phyloP scores from a whole-genome alignment of 2,113 vertebrate species.

The Vanacampus margaritifer region DNA sequence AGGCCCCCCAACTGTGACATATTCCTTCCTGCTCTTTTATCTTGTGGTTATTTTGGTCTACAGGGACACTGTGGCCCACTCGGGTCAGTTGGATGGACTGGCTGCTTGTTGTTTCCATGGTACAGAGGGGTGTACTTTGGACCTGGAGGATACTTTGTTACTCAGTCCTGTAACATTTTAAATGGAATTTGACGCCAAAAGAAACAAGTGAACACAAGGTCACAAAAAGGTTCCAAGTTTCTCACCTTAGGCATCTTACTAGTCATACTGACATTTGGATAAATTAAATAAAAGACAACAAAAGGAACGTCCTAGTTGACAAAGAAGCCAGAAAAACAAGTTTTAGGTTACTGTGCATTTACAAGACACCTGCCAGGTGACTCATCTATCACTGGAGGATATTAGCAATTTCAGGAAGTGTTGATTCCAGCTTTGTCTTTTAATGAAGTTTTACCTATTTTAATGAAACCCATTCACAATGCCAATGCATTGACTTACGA shows the following conservation, averaged over 20 bases:
- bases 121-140: neutral
- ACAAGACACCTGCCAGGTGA: conserved; percentile 4
- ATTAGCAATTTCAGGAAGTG: neutral
- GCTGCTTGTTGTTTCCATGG: neutral
- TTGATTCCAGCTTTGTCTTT: neutral
- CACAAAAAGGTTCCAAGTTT: conserved; percentile 22
- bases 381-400: neutral
- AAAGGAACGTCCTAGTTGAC: neutral
- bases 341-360: conserved; percentile 4
- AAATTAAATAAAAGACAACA: conserved; percentile 7
- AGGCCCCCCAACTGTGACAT: neutral
- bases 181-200: conserved; percentile 13
- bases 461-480: too few species aligned
- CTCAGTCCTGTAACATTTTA: conserved; percentile 12
- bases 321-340: conserved; percentile 38
- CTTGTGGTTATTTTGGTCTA: conserved; percentile 54
- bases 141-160: neutral
- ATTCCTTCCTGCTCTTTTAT: conserved; percentile 3
- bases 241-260: conserved; percentile 30
- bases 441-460: too few species aligned
- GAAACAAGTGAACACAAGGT: neutral
- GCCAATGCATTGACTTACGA: too few species aligned
- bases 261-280: conserved; percentile 32
- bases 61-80: conserved; percentile 34
- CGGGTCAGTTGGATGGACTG: conserved; percentile 35